Evolutionary conservation across 2,113 vertebrate genomes (phyloP).

Genomic region (Indicator maculatus): DNA sequence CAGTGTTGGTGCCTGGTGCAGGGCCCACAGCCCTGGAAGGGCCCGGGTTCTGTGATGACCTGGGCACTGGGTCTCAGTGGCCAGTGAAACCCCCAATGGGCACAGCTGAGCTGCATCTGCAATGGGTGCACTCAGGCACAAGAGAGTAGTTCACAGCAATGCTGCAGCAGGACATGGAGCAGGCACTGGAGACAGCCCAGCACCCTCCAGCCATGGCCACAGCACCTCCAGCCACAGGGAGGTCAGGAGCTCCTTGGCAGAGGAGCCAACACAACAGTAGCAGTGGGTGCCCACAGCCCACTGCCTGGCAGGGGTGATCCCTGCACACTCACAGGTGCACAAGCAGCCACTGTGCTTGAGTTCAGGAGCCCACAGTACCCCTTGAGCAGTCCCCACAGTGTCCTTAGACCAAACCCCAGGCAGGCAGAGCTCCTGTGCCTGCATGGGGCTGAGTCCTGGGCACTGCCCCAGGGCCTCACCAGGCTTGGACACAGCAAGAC

Average conservation of each 20-base stretch:
- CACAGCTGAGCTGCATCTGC: fast-evolving
- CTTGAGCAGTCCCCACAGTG: fast-evolving
- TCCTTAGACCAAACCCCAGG: fast-evolving
- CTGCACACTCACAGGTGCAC: fast-evolving
- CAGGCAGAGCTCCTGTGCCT: fast-evolving
- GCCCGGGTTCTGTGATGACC: background rate
- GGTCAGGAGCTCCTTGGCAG: fast-evolving
- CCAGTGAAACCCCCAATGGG: background rate
- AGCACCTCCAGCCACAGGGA: background rate
- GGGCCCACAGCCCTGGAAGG: background rate
- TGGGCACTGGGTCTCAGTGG: background rate
- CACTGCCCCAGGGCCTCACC: background rate
- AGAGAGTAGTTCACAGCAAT: background rate
- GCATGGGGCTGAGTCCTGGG: fast-evolving
- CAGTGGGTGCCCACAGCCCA: fast-evolving
- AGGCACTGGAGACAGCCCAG: fast-evolving
- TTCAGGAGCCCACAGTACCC: background rate
- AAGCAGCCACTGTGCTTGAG: fast-evolving
- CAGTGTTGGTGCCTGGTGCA: fast-evolving
- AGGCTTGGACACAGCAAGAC: fast-evolving
- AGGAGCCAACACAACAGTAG: background rate
- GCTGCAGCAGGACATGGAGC: fast-evolving
- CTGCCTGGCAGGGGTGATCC: background rate
- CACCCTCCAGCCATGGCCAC: fast-evolving
- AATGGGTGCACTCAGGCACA: fast-evolving